These are phyloP conservation scores for Odontophorus gujanensis DNA, from an alignment of 2,113 vertebrate genomes.

Conservation along the genomic window DNA sequence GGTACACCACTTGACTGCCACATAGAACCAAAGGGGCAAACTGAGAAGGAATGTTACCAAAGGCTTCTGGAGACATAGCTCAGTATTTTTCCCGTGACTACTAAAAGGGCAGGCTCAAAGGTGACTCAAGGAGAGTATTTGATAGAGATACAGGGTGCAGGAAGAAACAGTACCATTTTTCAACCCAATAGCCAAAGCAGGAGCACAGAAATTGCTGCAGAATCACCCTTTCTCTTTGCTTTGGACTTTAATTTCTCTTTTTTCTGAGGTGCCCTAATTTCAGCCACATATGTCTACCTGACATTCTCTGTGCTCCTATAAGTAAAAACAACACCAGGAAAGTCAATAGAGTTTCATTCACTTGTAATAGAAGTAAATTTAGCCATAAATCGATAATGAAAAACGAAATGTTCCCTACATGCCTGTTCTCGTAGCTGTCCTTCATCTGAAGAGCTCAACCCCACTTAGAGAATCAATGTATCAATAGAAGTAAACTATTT, in stretches of 20 bases:
- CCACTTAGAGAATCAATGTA: slow-evolving; percentile 72
- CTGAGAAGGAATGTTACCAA: not conserved
- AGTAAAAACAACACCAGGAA: slow-evolving; percentile 2
- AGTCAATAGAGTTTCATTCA: slow-evolving; percentile 49
- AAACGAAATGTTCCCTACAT: slow-evolving; percentile 66
- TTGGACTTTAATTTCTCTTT: not conserved
- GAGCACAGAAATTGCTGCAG: not conserved
- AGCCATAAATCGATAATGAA: slow-evolving; percentile 61
- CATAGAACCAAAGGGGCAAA: accelerated
- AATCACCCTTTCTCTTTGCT: not conserved
- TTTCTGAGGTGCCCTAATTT: not conserved
- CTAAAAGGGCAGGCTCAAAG: not conserved
- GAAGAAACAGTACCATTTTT: not conserved
- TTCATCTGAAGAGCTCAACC: slow-evolving; percentile 51
- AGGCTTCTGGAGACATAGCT: not conserved
- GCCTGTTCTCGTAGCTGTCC: slow-evolving; percentile 66
- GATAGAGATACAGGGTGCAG: not conserved
- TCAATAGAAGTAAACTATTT: slow-evolving; percentile 58
- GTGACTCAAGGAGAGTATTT: not conserved
- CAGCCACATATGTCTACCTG: not conserved
- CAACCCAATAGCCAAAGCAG: not conserved
- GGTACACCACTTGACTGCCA: not conserved
- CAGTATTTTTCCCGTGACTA: not conserved
- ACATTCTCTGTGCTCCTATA: not conserved
- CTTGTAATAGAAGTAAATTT: slow-evolving; percentile 47